These are phyloP conservation scores for Anguilla pacifica DNA, from an alignment of 2,797 vertebrate genomes.

Conservation along the genomic window DNA sequence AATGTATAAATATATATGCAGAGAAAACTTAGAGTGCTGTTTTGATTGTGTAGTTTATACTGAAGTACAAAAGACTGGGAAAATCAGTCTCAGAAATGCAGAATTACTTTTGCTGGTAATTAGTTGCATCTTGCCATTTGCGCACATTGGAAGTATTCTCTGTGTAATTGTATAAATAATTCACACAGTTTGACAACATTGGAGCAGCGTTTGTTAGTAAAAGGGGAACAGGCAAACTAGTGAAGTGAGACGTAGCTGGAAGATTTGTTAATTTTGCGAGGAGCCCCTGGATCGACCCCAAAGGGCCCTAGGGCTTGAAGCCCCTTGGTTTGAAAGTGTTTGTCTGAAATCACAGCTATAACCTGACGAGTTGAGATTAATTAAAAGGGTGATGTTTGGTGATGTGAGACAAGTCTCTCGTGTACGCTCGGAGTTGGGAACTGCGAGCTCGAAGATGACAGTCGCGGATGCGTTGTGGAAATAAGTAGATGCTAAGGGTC, in stretches of 20 bases:
- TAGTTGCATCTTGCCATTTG: not conserved
- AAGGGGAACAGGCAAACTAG: not conserved
- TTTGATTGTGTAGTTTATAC: not conserved
- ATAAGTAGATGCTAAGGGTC: conserved; percentile 17
- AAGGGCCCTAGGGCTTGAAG: not conserved
- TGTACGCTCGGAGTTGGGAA: not conserved
- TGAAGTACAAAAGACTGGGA: not conserved
- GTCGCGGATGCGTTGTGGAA: not conserved
- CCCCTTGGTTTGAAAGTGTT: not conserved
- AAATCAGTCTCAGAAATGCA: not conserved
- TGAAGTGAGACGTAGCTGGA: conserved; percentile 5
- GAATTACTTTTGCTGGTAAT: conserved; percentile 13
- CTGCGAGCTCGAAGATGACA: not conserved
- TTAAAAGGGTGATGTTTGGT: not conserved
- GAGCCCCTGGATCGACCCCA: not conserved
- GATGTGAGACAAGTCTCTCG: not conserved
- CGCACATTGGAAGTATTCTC: not conserved
- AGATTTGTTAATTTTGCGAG: conserved; percentile 7
- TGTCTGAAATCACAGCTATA: conserved; percentile 2
- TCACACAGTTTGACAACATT: conserved; percentile 1
- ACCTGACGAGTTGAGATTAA: conserved; percentile 10
- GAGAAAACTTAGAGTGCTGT: not conserved
- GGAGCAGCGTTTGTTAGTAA: not conserved
- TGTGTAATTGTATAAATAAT: conserved; percentile 16
- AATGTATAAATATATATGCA: not conserved